phyloP scores from a whole-genome alignment of 2,113 vertebrate genomes.

The Piaya cayana region DNA sequence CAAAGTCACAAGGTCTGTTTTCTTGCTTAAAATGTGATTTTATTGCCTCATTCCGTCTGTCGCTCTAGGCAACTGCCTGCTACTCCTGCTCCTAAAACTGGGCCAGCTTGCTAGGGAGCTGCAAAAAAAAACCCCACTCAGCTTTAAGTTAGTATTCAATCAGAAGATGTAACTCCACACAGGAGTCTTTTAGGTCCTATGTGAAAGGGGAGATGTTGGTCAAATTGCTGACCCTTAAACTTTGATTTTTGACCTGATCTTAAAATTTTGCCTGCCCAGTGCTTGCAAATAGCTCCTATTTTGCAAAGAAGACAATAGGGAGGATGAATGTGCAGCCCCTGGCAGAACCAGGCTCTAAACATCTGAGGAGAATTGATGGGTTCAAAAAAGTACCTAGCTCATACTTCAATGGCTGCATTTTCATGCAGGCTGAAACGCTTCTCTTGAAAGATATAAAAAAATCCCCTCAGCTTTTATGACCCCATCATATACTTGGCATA shows the following conservation, averaged over 20 bases:
- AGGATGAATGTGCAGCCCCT: background rate
- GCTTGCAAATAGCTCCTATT: background rate
- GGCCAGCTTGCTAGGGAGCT: conserved; percentile 38
- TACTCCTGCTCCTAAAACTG: background rate
- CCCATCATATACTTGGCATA: background rate
- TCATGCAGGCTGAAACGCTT: background rate
- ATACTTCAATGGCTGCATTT: background rate
- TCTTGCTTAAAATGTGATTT: conserved; percentile 44
- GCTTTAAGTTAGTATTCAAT: background rate
- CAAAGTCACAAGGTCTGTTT: conserved; percentile 10
- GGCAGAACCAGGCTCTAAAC: background rate
- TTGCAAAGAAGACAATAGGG: background rate
- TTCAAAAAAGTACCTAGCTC: background rate
- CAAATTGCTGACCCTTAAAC: background rate
- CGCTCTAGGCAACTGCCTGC: conserved; percentile 31
- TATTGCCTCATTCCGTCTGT: conserved; percentile 44
- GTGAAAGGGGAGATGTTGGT: background rate
- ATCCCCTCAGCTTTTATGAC: background rate
- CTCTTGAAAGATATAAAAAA: background rate
- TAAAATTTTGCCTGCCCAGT: background rate
- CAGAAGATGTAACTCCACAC: background rate
- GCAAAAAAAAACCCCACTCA: background rate
- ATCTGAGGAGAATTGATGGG: background rate
- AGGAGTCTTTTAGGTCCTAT: background rate
- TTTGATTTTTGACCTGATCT: background rate